Percentiles rank a stretch among this genome's conserved stretches.
Evolutionary conservation across 2,113 vertebrate genomes (phyloP).

Genomic region (Seriola dumerili): DNA sequence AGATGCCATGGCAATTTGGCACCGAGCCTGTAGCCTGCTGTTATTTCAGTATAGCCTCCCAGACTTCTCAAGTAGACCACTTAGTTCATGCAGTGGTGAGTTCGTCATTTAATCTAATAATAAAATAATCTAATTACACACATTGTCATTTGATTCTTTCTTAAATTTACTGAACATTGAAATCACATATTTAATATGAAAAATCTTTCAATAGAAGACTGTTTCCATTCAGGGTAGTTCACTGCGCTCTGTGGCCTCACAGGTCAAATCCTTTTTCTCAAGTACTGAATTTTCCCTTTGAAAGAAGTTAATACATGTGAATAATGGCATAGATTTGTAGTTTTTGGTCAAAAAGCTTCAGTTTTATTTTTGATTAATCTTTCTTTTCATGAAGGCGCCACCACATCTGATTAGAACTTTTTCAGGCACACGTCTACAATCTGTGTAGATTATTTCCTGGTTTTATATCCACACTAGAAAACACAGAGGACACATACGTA

Average conservation of each 20-base stretch:
- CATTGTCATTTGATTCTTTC: not conserved
- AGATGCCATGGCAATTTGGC: conserved; percentile 79
- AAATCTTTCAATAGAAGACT: not conserved
- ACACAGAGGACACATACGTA: not conserved
- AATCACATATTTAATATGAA: not conserved
- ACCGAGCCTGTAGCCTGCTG: conserved; percentile 59
- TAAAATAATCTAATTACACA: not conserved
- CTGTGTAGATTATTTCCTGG: not conserved
- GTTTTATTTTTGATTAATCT: too few species aligned
- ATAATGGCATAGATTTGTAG: not conserved
- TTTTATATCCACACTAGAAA: not conserved
- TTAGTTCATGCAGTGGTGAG: conserved; percentile 22
- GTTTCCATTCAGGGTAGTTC: not conserved
- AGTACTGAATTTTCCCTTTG: not conserved
- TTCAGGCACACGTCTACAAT: not conserved
- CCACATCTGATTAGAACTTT: not conserved
- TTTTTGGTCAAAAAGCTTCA: too few species aligned
- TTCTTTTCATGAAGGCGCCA: not conserved
- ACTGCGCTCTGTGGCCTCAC: not conserved
- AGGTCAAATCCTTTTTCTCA: not conserved
- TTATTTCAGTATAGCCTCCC: conserved; percentile 48
- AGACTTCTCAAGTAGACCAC: conserved; percentile 36
- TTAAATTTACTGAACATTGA: not conserved
- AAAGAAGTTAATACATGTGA: not conserved
- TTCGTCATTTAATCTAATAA: not conserved